Conservation (phyloP, 1,140 invertebrate genomes). For the Eurosta solidaginis region DNA sequence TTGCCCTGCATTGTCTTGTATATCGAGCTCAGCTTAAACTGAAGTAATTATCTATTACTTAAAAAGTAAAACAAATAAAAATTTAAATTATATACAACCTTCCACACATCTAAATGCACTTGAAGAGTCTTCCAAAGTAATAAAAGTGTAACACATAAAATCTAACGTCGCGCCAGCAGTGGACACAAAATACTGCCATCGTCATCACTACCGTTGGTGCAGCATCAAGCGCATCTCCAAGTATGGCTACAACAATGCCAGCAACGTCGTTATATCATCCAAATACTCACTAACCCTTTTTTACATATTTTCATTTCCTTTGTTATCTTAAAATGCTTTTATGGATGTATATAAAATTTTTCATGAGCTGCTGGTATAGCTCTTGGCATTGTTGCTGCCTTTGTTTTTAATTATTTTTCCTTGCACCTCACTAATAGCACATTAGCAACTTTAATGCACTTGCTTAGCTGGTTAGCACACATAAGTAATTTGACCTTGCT, state of each 20-base stretch:
- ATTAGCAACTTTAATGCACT: conserved; percentile 14
- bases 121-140: background rate
- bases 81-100: background rate
- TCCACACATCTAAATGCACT: background rate
- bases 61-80: background rate
- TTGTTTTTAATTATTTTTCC: background rate
- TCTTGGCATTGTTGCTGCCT: background rate
- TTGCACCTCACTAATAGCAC: background rate
- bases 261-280: background rate
- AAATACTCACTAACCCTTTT: background rate
- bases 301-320: background rate
- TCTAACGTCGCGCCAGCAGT: background rate
- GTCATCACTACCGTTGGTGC: background rate
- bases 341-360: background rate
- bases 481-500: conserved; percentile 4
- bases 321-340: background rate
- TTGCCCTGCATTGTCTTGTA: background rate
- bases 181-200: background rate
- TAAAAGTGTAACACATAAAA: background rate
- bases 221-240: background rate
- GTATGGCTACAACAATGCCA: background rate
- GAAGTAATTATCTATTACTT: background rate
- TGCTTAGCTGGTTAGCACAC: background rate
- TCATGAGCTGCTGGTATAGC: background rate
- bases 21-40: background rate